A percentile compares a stretch with the other conserved stretches of the same genome.
Conservation (phyloP, 2,888 invertebrate species). For the Parnassius glacialis region DNA sequence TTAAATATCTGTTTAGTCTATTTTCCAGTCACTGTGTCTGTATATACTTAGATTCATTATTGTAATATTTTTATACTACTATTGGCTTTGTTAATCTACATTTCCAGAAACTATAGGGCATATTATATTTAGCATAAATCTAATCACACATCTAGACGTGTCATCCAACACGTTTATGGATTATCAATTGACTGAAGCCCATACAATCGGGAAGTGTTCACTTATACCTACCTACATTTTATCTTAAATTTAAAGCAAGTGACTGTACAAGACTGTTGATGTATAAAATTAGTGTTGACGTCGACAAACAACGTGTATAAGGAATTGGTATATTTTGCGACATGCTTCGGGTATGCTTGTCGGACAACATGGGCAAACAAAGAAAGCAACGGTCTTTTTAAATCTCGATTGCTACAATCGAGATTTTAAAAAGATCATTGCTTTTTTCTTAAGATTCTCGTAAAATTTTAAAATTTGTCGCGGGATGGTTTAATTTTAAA, state of each 20-base stretch:
- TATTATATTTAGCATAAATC: constrained; percentile 5
- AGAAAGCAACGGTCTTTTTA: too few species aligned
- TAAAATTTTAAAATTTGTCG: too few species aligned
- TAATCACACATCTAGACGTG: not conserved
- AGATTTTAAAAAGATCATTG: not conserved
- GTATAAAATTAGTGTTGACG: constrained; percentile 1
- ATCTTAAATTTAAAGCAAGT: constrained; percentile 31
- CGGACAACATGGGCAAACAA: not conserved
- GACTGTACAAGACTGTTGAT: constrained; percentile 31
- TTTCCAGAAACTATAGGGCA: constrained; percentile 7
- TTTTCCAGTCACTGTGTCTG: constrained; percentile 22
- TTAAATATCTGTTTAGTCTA: constrained; percentile 21
- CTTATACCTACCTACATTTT: constrained; percentile 5
- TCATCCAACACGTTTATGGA: too few species aligned
- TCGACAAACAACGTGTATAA: not conserved
- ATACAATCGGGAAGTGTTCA: constrained; percentile 11
- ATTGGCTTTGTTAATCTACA: constrained; percentile 16
- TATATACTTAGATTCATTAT: constrained; percentile 24
- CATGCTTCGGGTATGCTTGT: constrained; percentile 32
- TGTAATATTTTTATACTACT: constrained; percentile 27
- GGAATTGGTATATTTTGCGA: constrained; percentile 31
- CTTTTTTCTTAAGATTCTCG: too few species aligned
- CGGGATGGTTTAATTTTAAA: too few species aligned
- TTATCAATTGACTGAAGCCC: not conserved
- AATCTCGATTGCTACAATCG: not conserved